Percentiles rank a stretch among this genome's conserved stretches.
Conservation (phyloP, 2,113 vertebrate species). For the Notiomystis cincta region DNA sequence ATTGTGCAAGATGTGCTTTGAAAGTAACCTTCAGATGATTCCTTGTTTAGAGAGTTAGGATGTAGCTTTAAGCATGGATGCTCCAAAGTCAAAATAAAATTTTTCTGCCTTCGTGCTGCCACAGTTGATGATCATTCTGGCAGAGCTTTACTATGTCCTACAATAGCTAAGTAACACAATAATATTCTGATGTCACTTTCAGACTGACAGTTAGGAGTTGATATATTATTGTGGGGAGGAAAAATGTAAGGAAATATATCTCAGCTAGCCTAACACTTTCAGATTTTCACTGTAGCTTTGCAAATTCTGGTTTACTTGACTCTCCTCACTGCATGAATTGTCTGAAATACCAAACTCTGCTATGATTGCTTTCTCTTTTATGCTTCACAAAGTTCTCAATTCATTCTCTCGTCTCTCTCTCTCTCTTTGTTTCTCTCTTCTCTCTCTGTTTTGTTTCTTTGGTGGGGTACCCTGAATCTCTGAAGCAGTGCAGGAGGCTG, state of each 20-base stretch:
- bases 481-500: conserved; percentile 90
- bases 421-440: neutral
- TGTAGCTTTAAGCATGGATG: neutral
- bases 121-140: neutral
- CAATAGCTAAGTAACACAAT: neutral
- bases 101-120: neutral
- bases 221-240: neutral
- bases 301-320: neutral
- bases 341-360: neutral
- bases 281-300: neutral
- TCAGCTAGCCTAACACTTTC: neutral
- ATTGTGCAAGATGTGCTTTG: neutral
- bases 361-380: conserved; percentile 6
- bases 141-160: neutral
- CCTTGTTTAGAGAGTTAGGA: neutral
- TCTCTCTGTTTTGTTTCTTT: neutral
- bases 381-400: conserved; percentile 29
- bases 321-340: neutral
- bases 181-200: neutral
- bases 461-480: conserved; percentile 43
- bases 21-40: neutral
- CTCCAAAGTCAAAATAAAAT: neutral
- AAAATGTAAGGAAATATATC: neutral
- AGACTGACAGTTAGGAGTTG: neutral
- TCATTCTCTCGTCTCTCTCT: neutral